Percentiles rank a stretch among this genome's conserved stretches.
Conservation (phyloP, 2,113 vertebrate genomes). For the Alexandromys fortis region DNA sequence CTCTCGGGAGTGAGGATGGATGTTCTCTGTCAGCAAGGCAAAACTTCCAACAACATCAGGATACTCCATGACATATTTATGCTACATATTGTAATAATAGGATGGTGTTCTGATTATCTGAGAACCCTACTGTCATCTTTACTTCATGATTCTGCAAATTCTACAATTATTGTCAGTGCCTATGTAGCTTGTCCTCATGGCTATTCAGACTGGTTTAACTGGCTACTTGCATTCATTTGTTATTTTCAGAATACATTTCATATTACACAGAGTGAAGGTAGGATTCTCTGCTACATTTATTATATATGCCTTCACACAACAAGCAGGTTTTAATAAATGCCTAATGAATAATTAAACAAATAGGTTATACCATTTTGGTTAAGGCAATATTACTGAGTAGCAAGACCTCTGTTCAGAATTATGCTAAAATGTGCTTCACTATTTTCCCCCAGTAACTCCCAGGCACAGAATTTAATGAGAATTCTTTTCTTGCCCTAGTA, state of each 20-base stretch:
- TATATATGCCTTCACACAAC: neutral
- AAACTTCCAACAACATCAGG: neutral
- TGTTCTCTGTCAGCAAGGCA: neutral
- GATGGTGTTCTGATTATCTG: neutral
- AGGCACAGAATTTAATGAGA: slow-evolving; percentile 45
- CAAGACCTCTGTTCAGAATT: slow-evolving; percentile 24
- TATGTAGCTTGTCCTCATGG: neutral
- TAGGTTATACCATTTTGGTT: neutral
- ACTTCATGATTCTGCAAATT: neutral
- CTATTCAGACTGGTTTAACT: neutral
- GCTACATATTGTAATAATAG: neutral
- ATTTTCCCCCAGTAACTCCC: slow-evolving; percentile 9
- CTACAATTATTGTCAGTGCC: neutral
- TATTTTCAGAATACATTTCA: neutral
- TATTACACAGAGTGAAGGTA: neutral
- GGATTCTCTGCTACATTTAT: neutral
- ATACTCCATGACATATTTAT: neutral
- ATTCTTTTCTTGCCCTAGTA: slow-evolving; percentile 15
- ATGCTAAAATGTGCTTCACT: neutral
- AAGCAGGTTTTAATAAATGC: slow-evolving; percentile 8
- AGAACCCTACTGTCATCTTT: neutral
- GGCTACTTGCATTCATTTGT: neutral
- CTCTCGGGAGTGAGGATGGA: neutral
- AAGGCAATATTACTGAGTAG: neutral
- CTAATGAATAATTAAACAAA: neutral